Conservation (phyloP, 2,113 vertebrate species). For the Pampusana beccarii region DNA sequence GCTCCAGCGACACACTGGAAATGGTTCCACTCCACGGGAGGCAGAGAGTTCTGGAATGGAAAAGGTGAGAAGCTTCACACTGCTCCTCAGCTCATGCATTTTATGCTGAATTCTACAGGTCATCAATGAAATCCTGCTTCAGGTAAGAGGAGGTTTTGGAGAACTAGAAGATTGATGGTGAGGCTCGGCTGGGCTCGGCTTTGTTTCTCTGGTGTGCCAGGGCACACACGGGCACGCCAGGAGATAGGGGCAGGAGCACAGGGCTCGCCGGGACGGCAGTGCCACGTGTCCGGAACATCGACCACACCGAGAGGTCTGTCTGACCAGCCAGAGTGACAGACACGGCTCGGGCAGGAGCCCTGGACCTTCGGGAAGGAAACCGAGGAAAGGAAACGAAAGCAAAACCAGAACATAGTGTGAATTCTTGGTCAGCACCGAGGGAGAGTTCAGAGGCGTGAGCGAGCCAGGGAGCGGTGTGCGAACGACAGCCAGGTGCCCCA, state of each 20-base stretch:
- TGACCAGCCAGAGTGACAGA: not conserved
- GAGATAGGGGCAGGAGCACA: not conserved
- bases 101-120: not conserved
- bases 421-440: not conserved
- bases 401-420: not conserved
- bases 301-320: not conserved
- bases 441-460: fast-evolving
- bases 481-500: not conserved
- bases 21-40: not conserved
- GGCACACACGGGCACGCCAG: not conserved
- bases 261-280: not conserved
- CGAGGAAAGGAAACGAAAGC: not conserved
- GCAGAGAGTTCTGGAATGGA: not conserved
- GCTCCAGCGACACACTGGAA: not conserved
- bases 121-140: not conserved
- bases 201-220: not conserved
- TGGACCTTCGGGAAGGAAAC: not conserved
- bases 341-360: not conserved
- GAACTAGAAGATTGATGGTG: not conserved
- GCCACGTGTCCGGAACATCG: not conserved
- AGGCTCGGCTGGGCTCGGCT: not conserved
- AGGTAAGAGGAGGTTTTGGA: not conserved
- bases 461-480: not conserved
- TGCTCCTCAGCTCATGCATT: not conserved
- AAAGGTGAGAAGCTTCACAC: not conserved